Evolutionary conservation across 1,140 invertebrate species (phyloP).

Genomic region (Drosophila nikananu): DNA sequence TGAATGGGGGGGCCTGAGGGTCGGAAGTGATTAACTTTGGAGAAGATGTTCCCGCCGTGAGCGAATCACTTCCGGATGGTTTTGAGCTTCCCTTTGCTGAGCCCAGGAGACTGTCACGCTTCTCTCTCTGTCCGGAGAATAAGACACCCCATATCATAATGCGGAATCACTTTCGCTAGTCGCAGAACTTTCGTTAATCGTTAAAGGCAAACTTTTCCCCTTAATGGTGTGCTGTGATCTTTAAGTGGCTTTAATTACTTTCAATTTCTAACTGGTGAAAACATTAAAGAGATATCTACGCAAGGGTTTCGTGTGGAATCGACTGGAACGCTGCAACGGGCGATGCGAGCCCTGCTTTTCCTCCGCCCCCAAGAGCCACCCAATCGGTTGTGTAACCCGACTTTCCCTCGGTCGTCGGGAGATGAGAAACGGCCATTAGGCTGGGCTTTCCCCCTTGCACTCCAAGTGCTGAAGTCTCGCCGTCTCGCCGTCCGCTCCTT

Average conservation of each 20-base stretch:
- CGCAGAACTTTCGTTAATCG: conserved; percentile 21
- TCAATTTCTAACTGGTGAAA: conserved; percentile 27
- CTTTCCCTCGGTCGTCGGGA: conserved; percentile 34
- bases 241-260: conserved; percentile 7
- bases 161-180: conserved; percentile 12
- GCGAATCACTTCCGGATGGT: neutral
- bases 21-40: conserved; percentile 17
- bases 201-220: neutral
- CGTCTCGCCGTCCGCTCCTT: conserved; percentile 8
- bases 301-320: conserved; percentile 22
- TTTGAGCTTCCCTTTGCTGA: neutral
- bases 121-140: neutral
- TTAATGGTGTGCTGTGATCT: neutral
- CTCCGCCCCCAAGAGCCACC: conserved; percentile 8
- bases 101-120: neutral
- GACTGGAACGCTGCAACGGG: conserved; percentile 31
- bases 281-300: conserved; percentile 11
- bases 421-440: conserved; percentile 42
- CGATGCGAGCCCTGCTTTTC: neutral
- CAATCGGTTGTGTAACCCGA: conserved; percentile 30
- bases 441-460: conserved; percentile 23
- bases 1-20: neutral
- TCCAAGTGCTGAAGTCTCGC: neutral
- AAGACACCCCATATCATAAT: neutral
- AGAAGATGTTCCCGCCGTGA: neutral